Base-by-base conservation (phyloP, 2,888 invertebrate species). In the Nomada hirtipes region DNA sequence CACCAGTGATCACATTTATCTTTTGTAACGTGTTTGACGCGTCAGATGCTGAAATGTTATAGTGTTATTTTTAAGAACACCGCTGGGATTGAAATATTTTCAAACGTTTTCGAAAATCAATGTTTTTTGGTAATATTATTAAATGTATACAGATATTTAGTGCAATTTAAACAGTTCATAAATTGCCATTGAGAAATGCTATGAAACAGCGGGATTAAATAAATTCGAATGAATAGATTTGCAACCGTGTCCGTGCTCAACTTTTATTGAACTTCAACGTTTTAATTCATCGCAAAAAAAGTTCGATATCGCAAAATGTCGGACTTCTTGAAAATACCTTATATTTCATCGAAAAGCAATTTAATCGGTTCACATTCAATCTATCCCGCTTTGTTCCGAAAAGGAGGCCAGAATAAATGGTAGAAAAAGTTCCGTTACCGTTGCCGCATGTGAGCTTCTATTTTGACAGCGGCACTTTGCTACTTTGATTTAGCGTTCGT, bases 401-500 rank as follows among this genome's bases (percentile, higher is more conserved):
- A 44, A 42, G 29, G 36, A 36, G 29, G 13, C 9, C 0, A 15
- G 18, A 13, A 63, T 55, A 20, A 20, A 70, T 61, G 9, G 4
- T 7, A 10, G 11, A 0, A 2, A 20, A 61, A 18, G 23, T 60
- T 60, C 26, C 13, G 13, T 3, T 18, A 15, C 9, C 13, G 36
- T 23, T 23, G 7, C 13, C 7, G 0, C 11, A 36, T 13, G 2
- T 2, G 11, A n/a, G 50, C 15, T 52, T 9, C 26, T 53, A 52
- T 67, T 78, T 68, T 68, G 55, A 67, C 53, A 61, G 15, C 23
- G 52, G 9, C 50, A 18, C 71, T 77, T 67, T 57, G 47, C 77
- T 42, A 29, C n/a, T 44, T 67, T n/a, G 23, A 10, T 80, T 72
- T n/a, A 52, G 42, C 36, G 50, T 52, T 44, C 11, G 36, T 18